These are phyloP conservation scores for Hypolimnas misippus DNA, from an alignment of 2,888 invertebrate genomes.

Conservation along the genomic window DNA sequence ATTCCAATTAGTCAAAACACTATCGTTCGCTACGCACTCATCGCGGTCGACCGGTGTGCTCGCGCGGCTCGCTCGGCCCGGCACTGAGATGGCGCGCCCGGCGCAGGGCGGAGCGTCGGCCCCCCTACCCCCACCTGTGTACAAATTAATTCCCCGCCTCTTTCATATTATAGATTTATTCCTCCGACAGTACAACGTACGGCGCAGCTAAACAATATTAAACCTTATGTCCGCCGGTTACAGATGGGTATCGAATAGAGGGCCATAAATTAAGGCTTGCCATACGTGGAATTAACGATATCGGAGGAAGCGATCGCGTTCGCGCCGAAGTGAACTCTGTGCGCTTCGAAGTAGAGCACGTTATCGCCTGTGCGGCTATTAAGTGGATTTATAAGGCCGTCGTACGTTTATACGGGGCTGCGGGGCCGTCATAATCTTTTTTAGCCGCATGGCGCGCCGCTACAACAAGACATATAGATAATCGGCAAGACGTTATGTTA, in stretches of 20 bases:
- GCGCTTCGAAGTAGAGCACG: conserved; percentile 51
- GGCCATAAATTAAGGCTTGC: conserved; percentile 76
- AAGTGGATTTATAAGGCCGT: conserved; percentile 71
- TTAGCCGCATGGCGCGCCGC: conserved; percentile 75
- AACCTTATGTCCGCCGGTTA: conserved; percentile 75
- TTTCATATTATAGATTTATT: conserved; percentile 84
- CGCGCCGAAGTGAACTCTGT: conserved; percentile 61
- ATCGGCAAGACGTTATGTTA: conserved; percentile 65
- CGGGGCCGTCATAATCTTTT: conserved; percentile 82
- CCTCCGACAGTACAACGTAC: conserved; percentile 67
- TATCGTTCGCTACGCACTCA: conserved; percentile 44
- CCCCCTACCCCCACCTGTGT: conserved; percentile 67
- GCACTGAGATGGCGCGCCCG: conserved; percentile 79
- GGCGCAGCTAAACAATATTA: conserved; percentile 72
- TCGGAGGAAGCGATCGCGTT: conserved; percentile 56
- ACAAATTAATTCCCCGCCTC: conserved; percentile 80
- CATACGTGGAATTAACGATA: conserved; percentile 79
- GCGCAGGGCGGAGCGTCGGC: conserved; percentile 66
- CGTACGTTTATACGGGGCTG: conserved; percentile 65
- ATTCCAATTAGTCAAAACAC: conserved; percentile 43
- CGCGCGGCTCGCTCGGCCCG: conserved; percentile 57
- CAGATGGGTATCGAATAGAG: conserved; percentile 75
- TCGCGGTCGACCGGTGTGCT: conserved; percentile 51
- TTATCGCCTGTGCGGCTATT: conserved; percentile 53
- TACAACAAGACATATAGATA: conserved; percentile 68